A percentile compares a stretch with the other conserved stretches of the same genome.
phyloP scores from a whole-genome alignment of 1,140 invertebrate species.

The Pseudomyrmex dendroicus region DNA sequence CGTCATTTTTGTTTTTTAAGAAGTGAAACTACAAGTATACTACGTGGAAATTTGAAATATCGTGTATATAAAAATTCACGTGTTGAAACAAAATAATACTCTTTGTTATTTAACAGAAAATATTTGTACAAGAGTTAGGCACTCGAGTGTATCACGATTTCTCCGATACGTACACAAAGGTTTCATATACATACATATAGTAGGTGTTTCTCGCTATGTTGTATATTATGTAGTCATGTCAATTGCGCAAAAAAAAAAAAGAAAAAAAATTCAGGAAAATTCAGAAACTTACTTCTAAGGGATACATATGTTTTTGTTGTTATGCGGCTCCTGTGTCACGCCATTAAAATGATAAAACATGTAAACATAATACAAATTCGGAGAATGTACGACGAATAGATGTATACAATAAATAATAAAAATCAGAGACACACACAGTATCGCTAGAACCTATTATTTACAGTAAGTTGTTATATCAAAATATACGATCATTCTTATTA shows the following conservation, averaged over 20 bases:
- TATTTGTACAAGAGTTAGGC: slow-evolving; percentile 84
- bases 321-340: too few species aligned
- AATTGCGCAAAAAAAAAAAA: too few species aligned
- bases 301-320: too few species aligned
- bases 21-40: too few species aligned
- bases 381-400: slow-evolving; percentile 79
- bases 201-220: slow-evolving; percentile 24
- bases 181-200: slow-evolving; percentile 51
- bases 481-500: slow-evolving; percentile 82
- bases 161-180: slow-evolving; percentile 78
- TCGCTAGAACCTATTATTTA: slow-evolving; percentile 85
- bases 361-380: slow-evolving; percentile 81
- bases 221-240: slow-evolving; percentile 48
- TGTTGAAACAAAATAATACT: slow-evolving; percentile 77
- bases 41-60: not conserved
- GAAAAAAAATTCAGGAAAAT: too few species aligned
- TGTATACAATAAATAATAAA: slow-evolving; percentile 85
- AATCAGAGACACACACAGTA: slow-evolving; percentile 78
- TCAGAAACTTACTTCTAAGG: too few species aligned
- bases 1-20: too few species aligned
- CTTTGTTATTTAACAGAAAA: slow-evolving; percentile 81
- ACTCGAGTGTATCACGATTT: slow-evolving; percentile 77
- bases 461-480: slow-evolving; percentile 85
- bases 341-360: slow-evolving; percentile 47
- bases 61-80: slow-evolving; percentile 49